These are phyloP conservation scores for Mastomys natalensis DNA, from an alignment of 2,113 vertebrate species.

Conservation along the genomic window DNA sequence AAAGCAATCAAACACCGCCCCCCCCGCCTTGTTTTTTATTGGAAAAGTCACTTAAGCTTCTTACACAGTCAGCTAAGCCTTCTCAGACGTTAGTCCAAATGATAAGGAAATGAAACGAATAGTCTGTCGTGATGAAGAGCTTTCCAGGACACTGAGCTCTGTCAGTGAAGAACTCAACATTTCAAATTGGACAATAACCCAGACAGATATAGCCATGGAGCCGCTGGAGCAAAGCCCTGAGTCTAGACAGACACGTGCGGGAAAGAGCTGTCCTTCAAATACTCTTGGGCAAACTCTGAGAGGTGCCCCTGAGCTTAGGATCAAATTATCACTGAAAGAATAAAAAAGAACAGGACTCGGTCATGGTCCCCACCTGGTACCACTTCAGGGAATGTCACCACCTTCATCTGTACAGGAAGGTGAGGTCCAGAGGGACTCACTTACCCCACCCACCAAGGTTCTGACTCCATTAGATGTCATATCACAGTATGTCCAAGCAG, in stretches of 20 bases:
- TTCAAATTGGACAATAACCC: constrained; percentile 1
- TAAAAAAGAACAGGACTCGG: no score
- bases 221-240: background rate
- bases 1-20: background rate
- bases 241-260: background rate
- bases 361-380: background rate
- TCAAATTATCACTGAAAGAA: background rate
- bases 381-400: fast-evolving
- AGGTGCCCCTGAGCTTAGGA: background rate
- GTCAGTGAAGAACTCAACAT: background rate
- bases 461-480: background rate
- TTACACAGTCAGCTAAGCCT: background rate
- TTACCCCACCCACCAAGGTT: fast-evolving
- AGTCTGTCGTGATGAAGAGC: background rate
- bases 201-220: background rate
- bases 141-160: background rate
- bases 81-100: background rate
- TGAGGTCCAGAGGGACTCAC: fast-evolving
- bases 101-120: background rate
- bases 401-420: background rate
- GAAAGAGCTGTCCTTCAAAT: background rate
- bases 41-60: constrained; percentile 59
- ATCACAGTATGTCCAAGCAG: fast-evolving
- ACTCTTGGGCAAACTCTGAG: background rate
- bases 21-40: background rate